Base-by-base conservation (phyloP, 2,797 vertebrate species). In the Cossypha heuglini region DNA sequence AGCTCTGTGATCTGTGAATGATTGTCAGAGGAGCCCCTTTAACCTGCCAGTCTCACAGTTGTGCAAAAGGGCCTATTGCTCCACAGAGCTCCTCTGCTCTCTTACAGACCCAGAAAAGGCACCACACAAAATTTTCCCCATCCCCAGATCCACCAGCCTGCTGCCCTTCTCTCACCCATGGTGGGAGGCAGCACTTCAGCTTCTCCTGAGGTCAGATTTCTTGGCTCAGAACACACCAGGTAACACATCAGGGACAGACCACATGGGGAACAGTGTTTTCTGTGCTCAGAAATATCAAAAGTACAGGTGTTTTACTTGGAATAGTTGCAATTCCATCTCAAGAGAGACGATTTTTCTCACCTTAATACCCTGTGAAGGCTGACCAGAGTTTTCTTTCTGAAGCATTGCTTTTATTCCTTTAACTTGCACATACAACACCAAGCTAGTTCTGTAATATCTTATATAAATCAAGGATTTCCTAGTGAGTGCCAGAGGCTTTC, bases 101-200 rank as follows among this genome's bases (percentile, higher is more conserved):
- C 45, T 72, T 45, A 37, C 31, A 48, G 58, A 75, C 20, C 25
- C 37, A 43, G 11, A 57, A 38, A 76, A 69, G 57, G 15, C 40
- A 62, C 14, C 14, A 22, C 17, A 72, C 8, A 58, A 68, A 51
- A 6, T 12, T 54, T 28, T 16, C 31, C 40, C 42, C 11, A 13
- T 40, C 14, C 10, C 18, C 29, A 85, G 18, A 59, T 11, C 18
- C 2, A 1, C 18, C 16, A 82, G 10, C n/a, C 49, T 3, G 0
- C 19, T 75, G 7, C 24, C 16, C 7, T 67, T 45, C 63, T 80
- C 43, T 85, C 48, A 51, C 9, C 13, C 16, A 4, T 22, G 35
- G 31, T 1, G 1, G 16, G 16, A 62, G 29, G 46, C 6, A 1
- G 45, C 43, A 35, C 29, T 72, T 88, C 4, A 4, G 6, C 17